Base-by-base conservation (phyloP, 2,113 vertebrate genomes). In the Colaptes auratus region DNA sequence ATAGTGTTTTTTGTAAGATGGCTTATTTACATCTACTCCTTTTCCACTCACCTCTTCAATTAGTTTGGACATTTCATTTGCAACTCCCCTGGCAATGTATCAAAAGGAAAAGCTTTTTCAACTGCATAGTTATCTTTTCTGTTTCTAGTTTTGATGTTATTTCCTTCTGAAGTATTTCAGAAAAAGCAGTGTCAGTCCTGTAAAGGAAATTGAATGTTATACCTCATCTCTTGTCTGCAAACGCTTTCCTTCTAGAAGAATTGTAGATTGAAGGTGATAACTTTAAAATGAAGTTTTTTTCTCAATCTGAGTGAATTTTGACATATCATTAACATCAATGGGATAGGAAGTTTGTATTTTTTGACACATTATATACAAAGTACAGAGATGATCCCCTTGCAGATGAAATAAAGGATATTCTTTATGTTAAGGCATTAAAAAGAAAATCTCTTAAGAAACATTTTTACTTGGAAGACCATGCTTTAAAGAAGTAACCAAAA, bases 281-380 rank as follows among this genome's bases (percentile, higher is more conserved):
- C 6, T 89, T 81, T 58, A 17, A 48, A 88, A 20, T 8, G 7
- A 23, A 64, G 3, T 0, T 58, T 82, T 81, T 88, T 82, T 52
- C 36, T 89, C 8, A 75, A 5, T 9, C 12, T 75, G 20, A 58
- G 63, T n/a, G 31, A 60, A 28, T 67, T n/a, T 56, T 89, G 15
- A 56, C 8, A 42, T 33, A 30, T 9, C 0, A 0, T 35, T 81
- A 63, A 23, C 36, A 66, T 19, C 27, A 59, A 11, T 60, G 9
- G 12, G 10, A 52, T 25, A 21, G 2, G 30, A 79, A 75, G 4
- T 31, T 79, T 60, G 7, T 58, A 7, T 50, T 59, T 1, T 46
- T 78, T 75, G 31, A 55, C 17, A 33, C 5, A 39, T 31, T 3
- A 25, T 25, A 36, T 19, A 18, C 0, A 0, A 84, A 67, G 2